Evolutionary conservation across 64 coral and sea anemone genomes (phyloP), one percentile per base, ranked within the genome.

Genomic region (Actinia equina): DNA sequence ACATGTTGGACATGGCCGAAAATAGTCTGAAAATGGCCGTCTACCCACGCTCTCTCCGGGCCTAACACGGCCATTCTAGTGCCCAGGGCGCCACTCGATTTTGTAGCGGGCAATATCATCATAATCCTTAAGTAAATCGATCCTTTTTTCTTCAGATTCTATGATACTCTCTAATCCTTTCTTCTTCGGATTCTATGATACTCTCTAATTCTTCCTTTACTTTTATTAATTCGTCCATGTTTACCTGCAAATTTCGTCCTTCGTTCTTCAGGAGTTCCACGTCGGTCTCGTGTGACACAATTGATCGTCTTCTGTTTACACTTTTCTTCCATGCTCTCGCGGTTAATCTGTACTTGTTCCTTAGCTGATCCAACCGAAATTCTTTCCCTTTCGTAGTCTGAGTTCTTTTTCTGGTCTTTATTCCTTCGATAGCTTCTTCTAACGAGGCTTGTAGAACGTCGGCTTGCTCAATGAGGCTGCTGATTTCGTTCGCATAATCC

Each of bases 401-500:
- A 71, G 65, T 7, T 27, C 65, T 71, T 6, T 18, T 71, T 71
- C 18, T 18, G 25, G n/a, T n/a, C n/a, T n/a, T n/a, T n/a, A n/a
- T n/a, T n/a, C n/a, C n/a, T n/a, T n/a, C n/a, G n/a, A n/a, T 71
- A 71, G 65, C 65, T 71, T 71, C 20, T 26, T 26, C 65, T 22
- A 71, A 22, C 65, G 65, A 71, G 65, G 65, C 22, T 71, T 71
- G 65, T 26, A 71, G 9, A 22, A 71, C 65, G 25, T 22, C 25
- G 22, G 65, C 65, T 71, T 71, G 65, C 65, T 71, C 65, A 71
- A 71, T 71, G 25, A 71, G 65, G 25, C 65, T 71, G 65, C 25
- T 71, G 65, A 71, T 71, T 71, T 71, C 65, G 65, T 71, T 71
- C 6, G n/a, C 65, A n/a, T n/a, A n/a, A n/a, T n/a, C n/a, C n/a